Base-by-base conservation (phyloP, 2,797 vertebrate species). In the Mastacembelus armatus region DNA sequence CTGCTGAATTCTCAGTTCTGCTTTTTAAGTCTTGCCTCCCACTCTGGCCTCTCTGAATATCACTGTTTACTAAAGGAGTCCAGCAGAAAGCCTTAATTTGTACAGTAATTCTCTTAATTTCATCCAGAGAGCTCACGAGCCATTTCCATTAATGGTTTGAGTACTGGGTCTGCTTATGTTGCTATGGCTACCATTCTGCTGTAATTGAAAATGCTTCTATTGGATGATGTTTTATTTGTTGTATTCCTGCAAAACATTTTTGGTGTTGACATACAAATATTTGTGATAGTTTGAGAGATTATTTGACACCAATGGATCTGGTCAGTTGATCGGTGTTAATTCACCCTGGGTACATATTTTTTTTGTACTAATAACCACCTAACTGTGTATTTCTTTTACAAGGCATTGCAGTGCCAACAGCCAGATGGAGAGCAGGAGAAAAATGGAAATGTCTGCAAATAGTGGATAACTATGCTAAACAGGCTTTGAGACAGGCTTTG, bases 171-270 rank as follows among this genome's bases (percentile, higher is more conserved):
- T 63, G 4, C 39, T 45, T 24, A 22, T 19, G 67, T 72, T 74
- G 30, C 64, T 26, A 57, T 74, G 63, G 58, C 67, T 49, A 70
- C 47, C 0, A 21, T 16, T 35, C n/a, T 43, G n/a, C 60, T 56
- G 19, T 54, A 57, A 18, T 26, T 42, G 22, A 27, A 15, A 36
- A 2, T 14, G 7, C 18, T 18, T 3, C 3, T 0, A 16, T 30
- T 30, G 5, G 4, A 12, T 36, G 39, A n/a, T n/a, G n/a, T n/a
- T n/a, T n/a, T n/a, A n/a, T n/a, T n/a, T n/a, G n/a, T n/a, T n/a
- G 39, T 19, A 19, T 39, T 39, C 8, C 7, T 5, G n/a, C 30
- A 44, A 29, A 14, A 22, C 9, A 52, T 44, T 61, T 16, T n/a
- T 3, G 5, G 1, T 21, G 10, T 26, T 45, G 10, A 3, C 32